Percentiles rank a stretch among this genome's conserved stretches.
phyloP scores from a whole-genome alignment of 2,888 invertebrate species.

The Homarus gammarus region DNA sequence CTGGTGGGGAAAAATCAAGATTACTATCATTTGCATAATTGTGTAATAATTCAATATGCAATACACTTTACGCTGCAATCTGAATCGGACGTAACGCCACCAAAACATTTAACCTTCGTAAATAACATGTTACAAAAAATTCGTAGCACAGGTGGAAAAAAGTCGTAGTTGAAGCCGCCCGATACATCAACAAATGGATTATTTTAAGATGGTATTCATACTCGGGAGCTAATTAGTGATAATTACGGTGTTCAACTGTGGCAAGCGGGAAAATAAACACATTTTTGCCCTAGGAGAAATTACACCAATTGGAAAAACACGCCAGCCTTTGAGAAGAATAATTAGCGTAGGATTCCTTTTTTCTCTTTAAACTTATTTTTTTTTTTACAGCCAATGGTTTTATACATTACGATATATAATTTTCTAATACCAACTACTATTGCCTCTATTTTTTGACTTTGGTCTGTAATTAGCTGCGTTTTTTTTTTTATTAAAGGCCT shows the following conservation, averaged over 20 bases:
- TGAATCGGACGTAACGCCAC: neutral
- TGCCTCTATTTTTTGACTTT: conserved; percentile 18
- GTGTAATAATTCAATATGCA: conserved; percentile 5
- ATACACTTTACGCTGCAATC: neutral
- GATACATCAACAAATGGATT: conserved; percentile 5
- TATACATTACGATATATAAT: conserved; percentile 27
- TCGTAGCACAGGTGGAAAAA: neutral
- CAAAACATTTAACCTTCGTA: too few species aligned
- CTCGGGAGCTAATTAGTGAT: conserved; percentile 40
- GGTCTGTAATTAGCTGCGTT: conserved; percentile 28
- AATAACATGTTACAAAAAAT: too few species aligned
- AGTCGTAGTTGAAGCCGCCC: neutral
- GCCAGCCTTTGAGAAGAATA: conserved; percentile 50
- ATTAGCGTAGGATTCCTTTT: conserved; percentile 28
- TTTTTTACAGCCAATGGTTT: neutral
- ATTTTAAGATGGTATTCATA: conserved; percentile 30
- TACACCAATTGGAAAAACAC: conserved; percentile 64
- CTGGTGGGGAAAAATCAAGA: neutral
- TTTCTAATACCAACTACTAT: conserved; percentile 14
- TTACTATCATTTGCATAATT: conserved; percentile 12
- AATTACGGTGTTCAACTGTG: conserved; percentile 46
- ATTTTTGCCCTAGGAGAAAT: conserved; percentile 63
- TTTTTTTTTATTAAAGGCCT: neutral
- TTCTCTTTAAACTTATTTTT: neutral
- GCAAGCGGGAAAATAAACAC: conserved; percentile 57